Percentiles rank a stretch among this genome's conserved stretches.
These are phyloP conservation scores for Cherax quadricarinatus DNA, from an alignment of 1,140 invertebrate species.

Conservation along the genomic window DNA sequence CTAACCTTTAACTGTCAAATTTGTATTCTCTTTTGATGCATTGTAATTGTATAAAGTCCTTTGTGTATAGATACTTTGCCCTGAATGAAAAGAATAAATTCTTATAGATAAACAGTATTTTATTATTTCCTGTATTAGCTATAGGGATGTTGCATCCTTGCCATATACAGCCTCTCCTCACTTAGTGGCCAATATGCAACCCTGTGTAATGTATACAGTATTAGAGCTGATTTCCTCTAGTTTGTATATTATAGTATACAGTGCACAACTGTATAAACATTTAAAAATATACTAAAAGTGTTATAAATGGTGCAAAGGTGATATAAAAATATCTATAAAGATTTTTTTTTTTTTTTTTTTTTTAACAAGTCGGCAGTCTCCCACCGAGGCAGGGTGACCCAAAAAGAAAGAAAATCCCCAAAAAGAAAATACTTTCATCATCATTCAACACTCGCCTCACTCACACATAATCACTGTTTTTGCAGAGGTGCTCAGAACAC, in stretches of 20 bases:
- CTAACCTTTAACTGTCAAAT: slow-evolving; percentile 36
- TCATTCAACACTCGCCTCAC: too few species aligned
- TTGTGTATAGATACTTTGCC: slow-evolving; percentile 60
- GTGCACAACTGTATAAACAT: not conserved
- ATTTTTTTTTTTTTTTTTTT: too few species aligned
- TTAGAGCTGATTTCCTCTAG: not conserved
- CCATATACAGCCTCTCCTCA: too few species aligned
- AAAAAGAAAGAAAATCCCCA: too few species aligned
- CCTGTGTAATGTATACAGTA: not conserved
- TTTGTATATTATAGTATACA: not conserved
- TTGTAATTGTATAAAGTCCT: slow-evolving; percentile 62
- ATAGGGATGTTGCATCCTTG: too few species aligned
- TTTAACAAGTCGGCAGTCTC: too few species aligned
- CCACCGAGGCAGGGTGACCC: too few species aligned
- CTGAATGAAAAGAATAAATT: slow-evolving; percentile 60
- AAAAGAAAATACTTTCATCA: too few species aligned
- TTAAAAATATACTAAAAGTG: not conserved
- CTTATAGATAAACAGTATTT: slow-evolving; percentile 33
- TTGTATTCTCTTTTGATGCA: slow-evolving; percentile 56
- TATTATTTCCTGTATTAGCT: not conserved
- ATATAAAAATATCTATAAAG: too few species aligned
- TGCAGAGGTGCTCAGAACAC: too few species aligned
- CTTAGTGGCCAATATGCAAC: not conserved
- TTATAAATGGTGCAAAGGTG: not conserved
- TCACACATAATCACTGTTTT: too few species aligned